phyloP scores from a whole-genome alignment of 2,113 vertebrate species.

The Trematocara nigrifrons region DNA sequence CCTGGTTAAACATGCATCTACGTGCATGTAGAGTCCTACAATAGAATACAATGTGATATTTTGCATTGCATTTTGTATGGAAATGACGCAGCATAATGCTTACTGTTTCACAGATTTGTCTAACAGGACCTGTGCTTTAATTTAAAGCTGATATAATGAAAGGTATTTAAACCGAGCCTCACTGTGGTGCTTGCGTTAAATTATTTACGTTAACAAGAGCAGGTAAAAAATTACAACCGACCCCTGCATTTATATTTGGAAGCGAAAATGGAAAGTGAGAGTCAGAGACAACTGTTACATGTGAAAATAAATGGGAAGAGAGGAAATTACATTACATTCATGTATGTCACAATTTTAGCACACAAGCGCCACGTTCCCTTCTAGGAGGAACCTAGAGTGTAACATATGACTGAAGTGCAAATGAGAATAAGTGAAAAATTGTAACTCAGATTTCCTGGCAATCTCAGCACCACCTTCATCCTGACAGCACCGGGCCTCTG shows the following conservation, averaged over 20 bases:
- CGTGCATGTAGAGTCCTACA: background rate
- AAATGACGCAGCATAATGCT: background rate
- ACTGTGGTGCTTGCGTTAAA: background rate
- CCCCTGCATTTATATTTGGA: background rate
- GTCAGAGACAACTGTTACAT: background rate
- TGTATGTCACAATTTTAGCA: background rate
- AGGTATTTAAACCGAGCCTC: background rate
- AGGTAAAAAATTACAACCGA: background rate
- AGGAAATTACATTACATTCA: background rate
- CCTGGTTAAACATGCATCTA: background rate
- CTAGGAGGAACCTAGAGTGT: background rate
- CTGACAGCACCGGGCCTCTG: conserved; percentile 29
- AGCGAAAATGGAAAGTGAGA: background rate
- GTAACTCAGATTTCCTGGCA: background rate
- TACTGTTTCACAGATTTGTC: background rate
- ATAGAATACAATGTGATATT: background rate
- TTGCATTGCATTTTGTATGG: background rate
- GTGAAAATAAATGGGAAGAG: background rate
- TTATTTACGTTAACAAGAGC: background rate
- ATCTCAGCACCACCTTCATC: background rate
- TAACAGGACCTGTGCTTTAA: background rate
- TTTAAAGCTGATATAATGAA: background rate
- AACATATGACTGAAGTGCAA: background rate
- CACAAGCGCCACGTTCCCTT: background rate
- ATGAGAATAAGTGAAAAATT: background rate